Evolutionary conservation across 1,140 invertebrate genomes (phyloP), one percentile per base, ranked within the genome.

Genomic region (Aphelenchoides besseyi): DNA sequence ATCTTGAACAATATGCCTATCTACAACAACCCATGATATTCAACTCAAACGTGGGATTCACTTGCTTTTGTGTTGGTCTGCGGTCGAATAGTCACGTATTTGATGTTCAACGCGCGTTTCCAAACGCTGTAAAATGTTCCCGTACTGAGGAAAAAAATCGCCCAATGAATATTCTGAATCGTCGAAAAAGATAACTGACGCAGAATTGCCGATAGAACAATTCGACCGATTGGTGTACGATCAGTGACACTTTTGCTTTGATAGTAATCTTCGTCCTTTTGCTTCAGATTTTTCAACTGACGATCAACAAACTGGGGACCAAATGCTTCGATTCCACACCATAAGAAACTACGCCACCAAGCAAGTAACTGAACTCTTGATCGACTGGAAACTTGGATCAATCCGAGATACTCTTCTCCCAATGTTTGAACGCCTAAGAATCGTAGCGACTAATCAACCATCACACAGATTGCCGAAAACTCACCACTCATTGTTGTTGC

Each of bases 341-440:
- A 75, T 16, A 66, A 48, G 1, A 75, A 5, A 8, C 76, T 66
- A 16, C 32, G 74, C 26, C 1, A 48, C 18, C 35, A 57, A 69
- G n/a, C n/a, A 29, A 35, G 70, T 67, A 52, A 67, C 35, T 2
- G 28, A 41, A 70, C 41, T 26, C 37, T 23, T 52, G 29, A 32
- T 36, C 48, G 26, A 57, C 16, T 16, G 32, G 37, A 32, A 16
- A 81, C 71, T 69, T 82, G 78, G 29, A 81, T 67, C 12, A 81
- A 66, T 37, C 74, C 72, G 3, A 82, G 53, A 68, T 82, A 82
- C 52, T 81, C 79, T 62, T 81, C 79, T n/a, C 79, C 79, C 2
- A 81, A 54, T 0, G 79, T 82, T 70, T 81, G 79, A 9, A 70
- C 59, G 3, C 72, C 79, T 80, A 33, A 33, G 74, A 54, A 1